Conservation (phyloP, 2,113 vertebrate genomes). For the Xenopus borealis region DNA sequence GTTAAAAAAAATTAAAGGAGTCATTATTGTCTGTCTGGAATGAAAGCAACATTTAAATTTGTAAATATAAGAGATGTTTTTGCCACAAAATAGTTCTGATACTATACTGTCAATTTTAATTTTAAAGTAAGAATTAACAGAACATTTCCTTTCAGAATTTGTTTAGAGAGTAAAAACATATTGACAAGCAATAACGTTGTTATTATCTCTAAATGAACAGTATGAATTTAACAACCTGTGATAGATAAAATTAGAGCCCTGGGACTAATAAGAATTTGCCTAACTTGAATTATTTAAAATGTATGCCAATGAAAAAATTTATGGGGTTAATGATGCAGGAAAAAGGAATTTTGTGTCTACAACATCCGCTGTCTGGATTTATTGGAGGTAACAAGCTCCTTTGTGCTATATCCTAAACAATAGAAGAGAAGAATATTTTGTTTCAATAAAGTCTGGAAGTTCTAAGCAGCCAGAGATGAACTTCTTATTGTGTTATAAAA, state of each 20-base stretch:
- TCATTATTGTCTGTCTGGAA: slow-evolving; percentile 41
- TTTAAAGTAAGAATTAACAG: too few relatives aligned
- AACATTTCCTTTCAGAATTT: too few relatives aligned
- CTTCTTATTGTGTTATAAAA: slow-evolving; percentile 71
- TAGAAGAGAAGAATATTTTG: slow-evolving; percentile 54
- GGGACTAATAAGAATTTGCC: not conserved
- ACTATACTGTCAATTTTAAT: too few relatives aligned
- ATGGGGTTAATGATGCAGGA: not conserved
- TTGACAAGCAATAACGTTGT: not conserved
- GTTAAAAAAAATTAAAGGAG: slow-evolving; percentile 59
- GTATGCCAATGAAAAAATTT: not conserved
- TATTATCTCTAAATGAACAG: not conserved
- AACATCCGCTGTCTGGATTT: slow-evolving; percentile 56
- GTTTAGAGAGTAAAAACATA: not conserved
- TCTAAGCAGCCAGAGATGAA: slow-evolving; percentile 69
- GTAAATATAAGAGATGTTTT: not conserved
- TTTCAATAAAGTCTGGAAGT: slow-evolving; percentile 64
- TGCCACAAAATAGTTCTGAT: not conserved
- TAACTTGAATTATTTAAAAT: not conserved
- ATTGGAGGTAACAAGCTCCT: slow-evolving; percentile 48
- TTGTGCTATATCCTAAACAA: slow-evolving; percentile 53
- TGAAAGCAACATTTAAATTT: slow-evolving; percentile 36
- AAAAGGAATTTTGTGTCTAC: not conserved
- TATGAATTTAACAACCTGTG: not conserved
- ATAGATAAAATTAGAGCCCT: not conserved